A percentile compares a stretch with the other conserved stretches of the same genome.
Conservation (phyloP, 2,888 invertebrate species). For the Eilema griseolum region DNA sequence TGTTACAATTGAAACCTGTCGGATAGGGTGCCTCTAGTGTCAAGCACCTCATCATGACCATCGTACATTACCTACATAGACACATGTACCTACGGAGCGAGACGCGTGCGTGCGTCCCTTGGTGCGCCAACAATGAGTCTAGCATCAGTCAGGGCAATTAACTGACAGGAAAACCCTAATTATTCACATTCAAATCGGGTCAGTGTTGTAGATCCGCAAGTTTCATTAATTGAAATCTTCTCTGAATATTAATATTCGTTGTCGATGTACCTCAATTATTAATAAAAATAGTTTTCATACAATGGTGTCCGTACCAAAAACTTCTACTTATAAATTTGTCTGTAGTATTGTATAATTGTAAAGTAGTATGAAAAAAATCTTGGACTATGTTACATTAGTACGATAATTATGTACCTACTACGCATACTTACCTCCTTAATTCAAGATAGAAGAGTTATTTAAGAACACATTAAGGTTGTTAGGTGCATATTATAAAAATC, state of each 20-base stretch:
- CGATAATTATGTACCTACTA: too few relatives aligned
- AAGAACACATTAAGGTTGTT: too few relatives aligned
- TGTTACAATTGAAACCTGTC: slow-evolving; percentile 23
- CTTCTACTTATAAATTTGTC: too few relatives aligned
- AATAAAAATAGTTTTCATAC: background rate
- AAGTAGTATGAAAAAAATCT: too few relatives aligned
- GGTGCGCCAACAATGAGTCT: slow-evolving; percentile 42
- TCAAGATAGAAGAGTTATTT: too few relatives aligned
- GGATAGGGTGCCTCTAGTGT: slow-evolving; percentile 25
- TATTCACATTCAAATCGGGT: slow-evolving; percentile 53
- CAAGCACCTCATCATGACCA: slow-evolving; percentile 37
- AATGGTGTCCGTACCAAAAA: background rate
- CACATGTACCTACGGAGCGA: slow-evolving; percentile 11
- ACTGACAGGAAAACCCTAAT: slow-evolving; percentile 69
- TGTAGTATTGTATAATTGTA: too few relatives aligned
- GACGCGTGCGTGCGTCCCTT: slow-evolving; percentile 35
- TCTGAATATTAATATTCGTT: background rate
- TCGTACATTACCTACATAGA: slow-evolving; percentile 25
- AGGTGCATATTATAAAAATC: too few relatives aligned
- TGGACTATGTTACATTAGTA: too few relatives aligned
- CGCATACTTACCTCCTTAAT: too few relatives aligned
- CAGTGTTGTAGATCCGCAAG: slow-evolving; percentile 43
- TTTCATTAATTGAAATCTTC: slow-evolving; percentile 26
- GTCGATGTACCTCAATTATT: too few relatives aligned
- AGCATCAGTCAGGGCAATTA: slow-evolving; percentile 69